A percentile compares a stretch with the other conserved stretches of the same genome.
Conservation (phyloP, 2,888 invertebrate species). For the Melanophora roralis region DNA sequence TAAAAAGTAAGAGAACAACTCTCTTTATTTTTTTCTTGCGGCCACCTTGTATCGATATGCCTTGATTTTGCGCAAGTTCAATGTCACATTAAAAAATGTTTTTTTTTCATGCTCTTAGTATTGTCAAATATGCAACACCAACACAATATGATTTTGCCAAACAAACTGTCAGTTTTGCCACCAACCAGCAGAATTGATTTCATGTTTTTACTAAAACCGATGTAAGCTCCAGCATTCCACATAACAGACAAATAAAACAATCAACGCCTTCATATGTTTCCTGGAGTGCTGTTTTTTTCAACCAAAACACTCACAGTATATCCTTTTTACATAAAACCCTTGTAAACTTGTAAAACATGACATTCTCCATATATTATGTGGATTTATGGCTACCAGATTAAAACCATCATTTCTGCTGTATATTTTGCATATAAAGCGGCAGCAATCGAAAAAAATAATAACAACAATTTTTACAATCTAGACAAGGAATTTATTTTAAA, state of each 20-base stretch:
- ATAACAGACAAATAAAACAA: constrained; percentile 28
- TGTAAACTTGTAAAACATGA: constrained; percentile 47
- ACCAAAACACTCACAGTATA: constrained; percentile 2
- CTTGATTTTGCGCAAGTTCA: background rate
- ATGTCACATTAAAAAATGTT: background rate
- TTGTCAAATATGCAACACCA: background rate
- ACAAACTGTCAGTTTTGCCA: constrained; percentile 1
- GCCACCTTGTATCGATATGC: too few relatives aligned
- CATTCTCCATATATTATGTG: constrained; percentile 34
- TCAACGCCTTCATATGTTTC: constrained; percentile 48
- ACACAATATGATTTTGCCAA: background rate
- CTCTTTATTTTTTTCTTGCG: too few relatives aligned
- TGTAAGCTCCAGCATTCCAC: constrained; percentile 15
- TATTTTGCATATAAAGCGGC: constrained; percentile 14
- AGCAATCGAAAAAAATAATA: background rate
- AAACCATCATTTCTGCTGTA: constrained; percentile 12
- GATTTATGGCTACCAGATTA: constrained; percentile 60
- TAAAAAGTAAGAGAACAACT: too few relatives aligned
- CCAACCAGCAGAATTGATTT: background rate
- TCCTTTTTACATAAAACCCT: constrained; percentile 24
- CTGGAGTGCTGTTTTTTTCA: too few relatives aligned
- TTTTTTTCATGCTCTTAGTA: constrained; percentile 20
- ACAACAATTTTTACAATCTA: constrained; percentile 3
- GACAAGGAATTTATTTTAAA: constrained; percentile 25
- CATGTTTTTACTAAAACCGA: background rate